phyloP scores from a whole-genome alignment of 2,113 vertebrate genomes.

The Misgurnus anguillicaudatus region DNA sequence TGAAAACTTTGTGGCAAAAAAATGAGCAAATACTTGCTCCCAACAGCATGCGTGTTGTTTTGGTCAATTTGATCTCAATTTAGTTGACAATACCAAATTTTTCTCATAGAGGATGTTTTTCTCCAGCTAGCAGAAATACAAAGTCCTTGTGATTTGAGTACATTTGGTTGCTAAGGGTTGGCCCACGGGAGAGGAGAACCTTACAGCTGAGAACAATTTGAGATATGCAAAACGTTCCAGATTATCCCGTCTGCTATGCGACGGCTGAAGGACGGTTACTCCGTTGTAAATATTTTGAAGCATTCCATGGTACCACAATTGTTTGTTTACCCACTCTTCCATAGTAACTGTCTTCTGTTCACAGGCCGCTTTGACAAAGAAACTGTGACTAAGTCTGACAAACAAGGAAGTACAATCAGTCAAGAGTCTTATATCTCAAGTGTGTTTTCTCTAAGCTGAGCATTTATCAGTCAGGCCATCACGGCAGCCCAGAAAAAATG shows the following conservation, averaged over 20 bases:
- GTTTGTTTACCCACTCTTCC: conserved; percentile 83
- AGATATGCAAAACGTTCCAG: conserved; percentile 29
- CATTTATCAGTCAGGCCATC: conserved; percentile 8
- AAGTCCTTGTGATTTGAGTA: background rate
- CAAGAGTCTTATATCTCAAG: conserved; percentile 54
- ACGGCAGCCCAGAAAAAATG: conserved; percentile 8
- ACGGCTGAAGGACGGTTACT: conserved; percentile 76
- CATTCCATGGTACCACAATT: conserved; percentile 83
- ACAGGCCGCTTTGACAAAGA: conserved; percentile 60
- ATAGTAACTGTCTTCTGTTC: conserved; percentile 80
- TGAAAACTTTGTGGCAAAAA: no score
- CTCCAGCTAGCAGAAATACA: background rate
- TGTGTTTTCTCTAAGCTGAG: background rate
- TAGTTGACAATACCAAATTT: background rate
- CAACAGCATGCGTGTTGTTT: conserved; percentile 1
- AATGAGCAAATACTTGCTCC: no score
- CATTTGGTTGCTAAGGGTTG: conserved; percentile 24
- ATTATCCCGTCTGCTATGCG: conserved; percentile 64
- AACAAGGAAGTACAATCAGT: conserved; percentile 72
- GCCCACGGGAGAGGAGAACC: conserved; percentile 30
- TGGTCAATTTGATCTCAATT: background rate
- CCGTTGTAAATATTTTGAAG: conserved; percentile 81
- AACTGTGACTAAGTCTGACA: conserved; percentile 68
- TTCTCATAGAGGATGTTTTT: background rate
- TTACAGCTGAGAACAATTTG: conserved; percentile 52